A percentile compares a stretch with the other conserved stretches of the same genome.
phyloP scores from a whole-genome alignment of 1,140 invertebrate genomes.

The Paraescarpia echinospica region DNA sequence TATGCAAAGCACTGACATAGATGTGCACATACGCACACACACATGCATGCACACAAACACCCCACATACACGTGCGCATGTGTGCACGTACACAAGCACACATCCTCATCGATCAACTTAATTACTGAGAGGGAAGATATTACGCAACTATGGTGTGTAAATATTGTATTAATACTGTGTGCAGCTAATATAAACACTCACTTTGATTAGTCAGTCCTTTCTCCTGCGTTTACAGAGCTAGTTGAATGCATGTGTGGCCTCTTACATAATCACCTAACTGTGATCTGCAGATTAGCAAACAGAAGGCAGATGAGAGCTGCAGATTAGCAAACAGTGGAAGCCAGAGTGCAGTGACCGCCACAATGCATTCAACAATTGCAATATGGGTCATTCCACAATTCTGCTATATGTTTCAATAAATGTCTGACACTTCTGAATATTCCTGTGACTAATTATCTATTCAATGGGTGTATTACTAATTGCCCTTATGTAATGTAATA shows the following conservation, averaged over 20 bases:
- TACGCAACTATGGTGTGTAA: background rate
- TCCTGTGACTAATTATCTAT: background rate
- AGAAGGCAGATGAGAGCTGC: background rate
- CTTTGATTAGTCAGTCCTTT: background rate
- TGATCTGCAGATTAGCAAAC: background rate
- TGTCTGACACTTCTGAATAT: background rate
- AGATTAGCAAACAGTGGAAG: background rate
- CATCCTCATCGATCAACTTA: background rate
- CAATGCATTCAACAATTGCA: background rate
- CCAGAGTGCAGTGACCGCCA: background rate
- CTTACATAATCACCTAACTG: background rate
- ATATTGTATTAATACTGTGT: background rate
- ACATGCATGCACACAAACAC: background rate
- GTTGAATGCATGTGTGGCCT: background rate
- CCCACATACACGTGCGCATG: background rate
- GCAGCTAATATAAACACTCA: background rate
- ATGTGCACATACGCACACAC: background rate
- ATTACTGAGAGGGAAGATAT: background rate
- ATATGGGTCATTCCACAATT: too few relatives aligned
- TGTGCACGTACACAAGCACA: background rate
- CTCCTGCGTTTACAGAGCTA: background rate
- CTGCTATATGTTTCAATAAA: too few relatives aligned
- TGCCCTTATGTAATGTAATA: too few relatives aligned
- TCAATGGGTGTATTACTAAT: background rate
- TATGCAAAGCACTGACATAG: background rate